Evolutionary conservation across 1,140 invertebrate genomes (phyloP), one percentile per base, ranked within the genome.

Genomic region (Zaprionus inermis): DNA sequence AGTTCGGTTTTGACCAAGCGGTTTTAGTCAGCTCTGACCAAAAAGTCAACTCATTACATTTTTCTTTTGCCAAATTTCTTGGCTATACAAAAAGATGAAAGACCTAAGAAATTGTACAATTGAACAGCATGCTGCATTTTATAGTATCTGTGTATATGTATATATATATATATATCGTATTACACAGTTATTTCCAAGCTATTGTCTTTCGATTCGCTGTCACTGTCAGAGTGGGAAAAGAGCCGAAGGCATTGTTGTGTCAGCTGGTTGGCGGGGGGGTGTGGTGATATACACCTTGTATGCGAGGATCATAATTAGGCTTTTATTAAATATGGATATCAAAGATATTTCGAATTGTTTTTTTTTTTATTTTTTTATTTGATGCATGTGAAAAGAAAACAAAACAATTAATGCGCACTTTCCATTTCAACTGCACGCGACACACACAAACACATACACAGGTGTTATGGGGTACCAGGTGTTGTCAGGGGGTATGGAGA

Each of bases 341-440:
- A 52, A 52, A 28, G 9, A 36, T 64, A 24, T 54, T 64, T 20
- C 20, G 16, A 57, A 32, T 56, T 56, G 18, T 44, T 67, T 4
- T 38, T 67, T 1, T 38, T 46, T n/a, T 18, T 49, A 18, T 5
- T 28, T 28, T 22, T 34, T 22, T 60, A n/a, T 70, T 51, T 68
- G 44, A 70, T 70, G 16, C 49, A 54, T 49, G 20, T 38, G 16
- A 38, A 65, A 54, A 32, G 30, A 67, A 86, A 85, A 79, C 71
- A 82, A 88, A 76, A 65, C 79, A 85, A 83, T 85, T 85, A 82
- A 79, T 82, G 68, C 68, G 72, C 44, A 85, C 82, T 88, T 85
- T 85, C 82, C 78, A 79, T 85, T 85, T 78, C 59, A 59, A 66
- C 41, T 58, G 73, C 82, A 85, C 76, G 82, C 83, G 79, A 85